A percentile compares a stretch with the other conserved stretches of the same genome.
Conservation (phyloP, 2,113 vertebrate genomes). For the Hippocampus abdominalis region DNA sequence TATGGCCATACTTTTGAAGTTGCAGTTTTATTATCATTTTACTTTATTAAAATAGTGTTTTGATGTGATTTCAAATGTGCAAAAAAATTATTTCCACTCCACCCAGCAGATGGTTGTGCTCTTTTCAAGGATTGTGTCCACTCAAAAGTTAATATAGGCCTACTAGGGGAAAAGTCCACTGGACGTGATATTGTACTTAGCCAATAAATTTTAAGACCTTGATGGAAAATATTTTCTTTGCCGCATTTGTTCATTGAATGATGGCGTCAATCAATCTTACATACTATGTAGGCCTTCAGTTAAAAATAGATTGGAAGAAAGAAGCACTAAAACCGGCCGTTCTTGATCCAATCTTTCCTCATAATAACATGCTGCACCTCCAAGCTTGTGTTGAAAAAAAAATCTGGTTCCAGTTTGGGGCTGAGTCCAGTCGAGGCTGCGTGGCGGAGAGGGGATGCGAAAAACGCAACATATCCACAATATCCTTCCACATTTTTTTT, state of each 20-base stretch:
- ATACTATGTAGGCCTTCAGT: neutral
- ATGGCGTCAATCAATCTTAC: conserved; percentile 17
- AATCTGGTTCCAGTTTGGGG: conserved; percentile 74
- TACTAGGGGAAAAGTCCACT: neutral
- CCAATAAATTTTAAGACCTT: conserved; percentile 35
- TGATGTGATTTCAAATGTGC: neutral
- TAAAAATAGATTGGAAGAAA: neutral
- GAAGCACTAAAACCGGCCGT: conserved; percentile 56
- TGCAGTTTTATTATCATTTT: neutral
- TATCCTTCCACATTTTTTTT: conserved; percentile 40
- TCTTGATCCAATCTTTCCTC: conserved; percentile 61
- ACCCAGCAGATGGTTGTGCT: neutral
- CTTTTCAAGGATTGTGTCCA: conserved; percentile 17
- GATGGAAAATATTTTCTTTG: conserved; percentile 47
- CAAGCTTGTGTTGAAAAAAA: conserved; percentile 37
- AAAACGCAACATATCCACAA: conserved; percentile 51
- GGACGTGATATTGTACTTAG: conserved; percentile 47
- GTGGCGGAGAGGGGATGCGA: conserved; percentile 53
- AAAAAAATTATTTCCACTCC: neutral
- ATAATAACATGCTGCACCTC: conserved; percentile 60
- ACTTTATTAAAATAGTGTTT: conserved; percentile 1
- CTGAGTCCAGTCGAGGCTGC: conserved; percentile 19
- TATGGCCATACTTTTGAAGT: neutral
- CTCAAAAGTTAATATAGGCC: conserved; percentile 13
- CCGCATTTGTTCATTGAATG: conserved; percentile 36